Evolutionary conservation across 2,113 vertebrate genomes (phyloP), one percentile per base, ranked within the genome.

Genomic region (Cryptotis parvus): DNA sequence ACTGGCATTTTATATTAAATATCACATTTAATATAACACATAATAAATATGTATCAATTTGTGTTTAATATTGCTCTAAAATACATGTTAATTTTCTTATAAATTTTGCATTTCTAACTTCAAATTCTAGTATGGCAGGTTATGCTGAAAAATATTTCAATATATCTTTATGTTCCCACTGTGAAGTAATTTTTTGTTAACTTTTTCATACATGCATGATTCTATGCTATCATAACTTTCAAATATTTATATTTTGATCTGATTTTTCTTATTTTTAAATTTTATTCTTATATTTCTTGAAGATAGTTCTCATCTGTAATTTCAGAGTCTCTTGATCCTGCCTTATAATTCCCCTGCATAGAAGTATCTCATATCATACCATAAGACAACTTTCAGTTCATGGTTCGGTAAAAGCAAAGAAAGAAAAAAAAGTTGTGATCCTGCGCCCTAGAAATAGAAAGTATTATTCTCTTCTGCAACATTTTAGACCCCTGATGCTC

Each of bases 401-500:
- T 49, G 8, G 49, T 89, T 20, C 94, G 58, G 35, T 61, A 66
- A 2, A 91, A 87, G 31, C 9, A 70, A 90, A 91, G 63, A 4
- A 84, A 49, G 14, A 49, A 49, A 49, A 10, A 49, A 49, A 9
- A 70, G 15, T 5, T 61, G 39, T 70, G n/a, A 84, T 77, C 69
- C 16, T 15, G n/a, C 68, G 31, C 9, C 79, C 20, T 70, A 68
- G 52, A 90, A 88, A 79, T 91, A 80, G 39, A 94, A 87, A 87
- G 27, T 77, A 11, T 4, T 93, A 49, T 79, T 89, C 8, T 92
- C 85, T 89, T 77, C 69, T 86, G 18, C 63, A 91, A 84, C 72
- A 84, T 45, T 91, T 89, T 29, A 6, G 49, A 93, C 12, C 35
- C 73, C 70, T 89, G 78, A 75, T 87, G 68, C 55, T 94, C 79